Conservation (phyloP, 2,888 invertebrate species). For the Drosophila kuntzei region DNA sequence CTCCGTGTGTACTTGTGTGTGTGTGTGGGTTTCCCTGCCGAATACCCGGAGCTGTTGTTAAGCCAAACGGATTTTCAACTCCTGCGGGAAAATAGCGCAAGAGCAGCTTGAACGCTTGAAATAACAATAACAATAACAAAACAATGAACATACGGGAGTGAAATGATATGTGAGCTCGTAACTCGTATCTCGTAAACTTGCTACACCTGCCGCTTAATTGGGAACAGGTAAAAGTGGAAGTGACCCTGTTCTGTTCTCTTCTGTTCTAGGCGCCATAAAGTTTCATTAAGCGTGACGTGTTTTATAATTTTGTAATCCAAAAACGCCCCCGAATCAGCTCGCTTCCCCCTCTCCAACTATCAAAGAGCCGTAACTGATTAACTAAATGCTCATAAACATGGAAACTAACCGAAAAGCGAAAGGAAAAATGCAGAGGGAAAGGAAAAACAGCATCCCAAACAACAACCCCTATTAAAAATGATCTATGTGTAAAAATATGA, state of each 20-base stretch:
- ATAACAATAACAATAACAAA: slow-evolving; percentile 61
- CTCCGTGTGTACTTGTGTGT: slow-evolving; percentile 11
- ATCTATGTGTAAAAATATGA: slow-evolving; percentile 59
- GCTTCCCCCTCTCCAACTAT: slow-evolving; percentile 21
- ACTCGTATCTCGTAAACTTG: slow-evolving; percentile 40
- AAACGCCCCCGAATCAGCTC: slow-evolving; percentile 39
- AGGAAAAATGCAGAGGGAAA: neutral
- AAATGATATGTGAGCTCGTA: slow-evolving; percentile 68
- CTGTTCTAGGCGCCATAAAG: slow-evolving; percentile 71
- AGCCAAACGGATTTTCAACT: slow-evolving; percentile 67
- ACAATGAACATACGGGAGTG: slow-evolving; percentile 37
- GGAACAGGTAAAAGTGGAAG: slow-evolving; percentile 48
- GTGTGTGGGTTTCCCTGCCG: slow-evolving; percentile 10
- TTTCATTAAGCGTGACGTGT: slow-evolving; percentile 81
- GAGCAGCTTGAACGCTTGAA: slow-evolving; percentile 56
- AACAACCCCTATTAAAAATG: slow-evolving; percentile 61
- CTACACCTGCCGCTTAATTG: slow-evolving; percentile 75
- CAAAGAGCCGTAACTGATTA: slow-evolving; percentile 73
- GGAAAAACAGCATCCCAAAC: slow-evolving; percentile 56
- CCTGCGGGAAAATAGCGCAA: slow-evolving; percentile 31
- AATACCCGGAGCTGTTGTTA: slow-evolving; percentile 47
- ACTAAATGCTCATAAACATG: slow-evolving; percentile 75
- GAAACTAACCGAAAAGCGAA: slow-evolving; percentile 43
- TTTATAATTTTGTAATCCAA: slow-evolving; percentile 58
- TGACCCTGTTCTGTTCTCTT: slow-evolving; percentile 16